Evolutionary conservation across 2,888 invertebrate species (phyloP), one percentile per base, ranked within the genome.

Genomic region (Cyclophora punctaria): DNA sequence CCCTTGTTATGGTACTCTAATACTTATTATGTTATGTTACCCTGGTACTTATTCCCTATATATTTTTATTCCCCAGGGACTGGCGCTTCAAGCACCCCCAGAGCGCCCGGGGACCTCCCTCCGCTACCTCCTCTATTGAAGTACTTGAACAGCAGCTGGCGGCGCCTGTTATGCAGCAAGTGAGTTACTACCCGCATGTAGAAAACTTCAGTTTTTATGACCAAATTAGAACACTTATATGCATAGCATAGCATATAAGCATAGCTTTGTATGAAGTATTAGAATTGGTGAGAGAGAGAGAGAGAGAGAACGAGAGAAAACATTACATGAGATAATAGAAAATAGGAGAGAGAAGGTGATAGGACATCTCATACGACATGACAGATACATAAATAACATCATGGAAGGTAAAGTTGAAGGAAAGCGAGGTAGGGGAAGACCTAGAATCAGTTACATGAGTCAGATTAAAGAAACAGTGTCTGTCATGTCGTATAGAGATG

Each of bases 81-180:
- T 96, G 96, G 96, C 93, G 94, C 71, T 95, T 96, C 82, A 92
- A 94, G 74, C 93, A 95, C 71, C 94, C 94, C 48, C 90, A 87
- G 70, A 89, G 90, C 68, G 91, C 89, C 0, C 74, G 85, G 4
- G 87, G 72, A 58, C 92, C 83, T 64, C 92, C 87, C 1, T 86
- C 87, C 0, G 85, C 85, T 63, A 83, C 86, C 50, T 88, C 87
- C 46, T 88, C 87, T 50, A 85, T 88, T 5, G 86, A 88, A 57
- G 86, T 88, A n/a, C 50, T 88, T 56, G 87, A 86, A 50, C 85
- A 83, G 58, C 81, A 76, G 50, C 62, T 75, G 0, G 64, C 62
- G 0, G 74, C 75, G 2, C 77, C 80, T 1, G 67, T 51, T 4
- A 72, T 75, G 73, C 78, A 78, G 44, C 85, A 83, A 83, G 84